Evolutionary conservation across 1,140 invertebrate genomes (phyloP), one percentile per base, ranked within the genome.

Genomic region (Manduca sexta): DNA sequence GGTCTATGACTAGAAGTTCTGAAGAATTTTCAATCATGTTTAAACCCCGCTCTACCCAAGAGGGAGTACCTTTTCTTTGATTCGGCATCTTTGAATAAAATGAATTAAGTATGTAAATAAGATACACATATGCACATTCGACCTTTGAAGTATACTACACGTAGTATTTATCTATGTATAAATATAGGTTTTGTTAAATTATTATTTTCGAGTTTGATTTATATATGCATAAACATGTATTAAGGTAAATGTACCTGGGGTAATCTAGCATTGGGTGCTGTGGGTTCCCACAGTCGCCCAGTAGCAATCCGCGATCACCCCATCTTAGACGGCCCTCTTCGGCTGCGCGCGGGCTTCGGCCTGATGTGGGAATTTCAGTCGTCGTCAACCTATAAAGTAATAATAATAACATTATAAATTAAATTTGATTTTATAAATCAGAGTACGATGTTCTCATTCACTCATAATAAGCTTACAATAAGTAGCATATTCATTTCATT

Each of bases 311-410:
- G 44, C 89, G 85, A 61, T 91, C 90, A 0, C 90, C 91, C 92
- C 92, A 93, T 52, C 89, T 86, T 2, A 89, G 88, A 43, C 92
- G 84, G 30, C 90, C 90, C 31, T 92, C 90, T 54, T 91, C 89
- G 1, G 84, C 79, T 15, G 71, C 63, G 8, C 75, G 63, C 0
- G 65, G 67, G 34, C 73, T 84, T 0, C 74, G 70, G 0, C 69
- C 69, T n/a, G 81, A 81, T 69, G 76, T 75, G 38, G 58, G 46
- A 1, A 64, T 65, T 5, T 80, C 74, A 10, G 61, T 52, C 30
- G 52, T 50, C 43, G 21, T 8, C 21, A 26, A 26, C 8, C 21
- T 26, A 26, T 12, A 26, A 26, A 26, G 21, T 5, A 26, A 8
- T 5, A 26, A 26, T 5, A 26, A 8, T 26, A 5, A 26, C 8